Evolutionary conservation across 2,113 vertebrate species (phyloP), one percentile per base, ranked within the genome.

Genomic region (Agapornis roseicollis): DNA sequence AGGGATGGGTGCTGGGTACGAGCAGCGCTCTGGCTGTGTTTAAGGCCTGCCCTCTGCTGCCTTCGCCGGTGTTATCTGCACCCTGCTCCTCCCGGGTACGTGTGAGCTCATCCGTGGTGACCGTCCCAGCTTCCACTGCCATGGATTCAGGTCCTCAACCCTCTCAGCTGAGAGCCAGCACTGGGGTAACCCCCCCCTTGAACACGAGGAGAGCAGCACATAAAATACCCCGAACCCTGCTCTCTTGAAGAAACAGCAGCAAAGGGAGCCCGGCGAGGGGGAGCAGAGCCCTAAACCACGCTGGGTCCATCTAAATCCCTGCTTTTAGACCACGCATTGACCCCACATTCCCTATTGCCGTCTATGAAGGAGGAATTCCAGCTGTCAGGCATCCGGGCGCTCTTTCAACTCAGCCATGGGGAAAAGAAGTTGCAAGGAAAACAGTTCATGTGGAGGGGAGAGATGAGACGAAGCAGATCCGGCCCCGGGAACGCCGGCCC

Each of bases 271-370:
- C 17, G 31, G 13, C 10, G 13, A 71, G 42, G 39, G 24, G 74
- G 13, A 47, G 0, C 0, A 0, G 13, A 63, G 72, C 33, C 33
- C 71, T 16, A 11, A 19, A 46, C 41, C 33, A 52, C 1, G 3
- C 37, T 16, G 42, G 22, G 6, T 33, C 10, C 8, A 16, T 11
- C 4, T 7, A 6, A 50, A 56, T 14, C 29, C 19, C 23, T 3
- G 0, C 11, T 80, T 60, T 76, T 17, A 44, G 4, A 33, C 10
- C 14, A 14, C 1, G 1, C 4, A 20, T 3, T 10, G 23, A 61
- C 37, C 41, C 55, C 60, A 31, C 10, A 37, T 0, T 18, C 28
- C 56, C 35, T 11, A 33, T 12, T 10, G 6, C 16, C 18, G 37
- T 28, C 42, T 18, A 33, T 29, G 46, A 73, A 60, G 8, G 3